Evolutionary conservation across 2,113 vertebrate species (phyloP).

Genomic region (Beaufortia kweichowensis): DNA sequence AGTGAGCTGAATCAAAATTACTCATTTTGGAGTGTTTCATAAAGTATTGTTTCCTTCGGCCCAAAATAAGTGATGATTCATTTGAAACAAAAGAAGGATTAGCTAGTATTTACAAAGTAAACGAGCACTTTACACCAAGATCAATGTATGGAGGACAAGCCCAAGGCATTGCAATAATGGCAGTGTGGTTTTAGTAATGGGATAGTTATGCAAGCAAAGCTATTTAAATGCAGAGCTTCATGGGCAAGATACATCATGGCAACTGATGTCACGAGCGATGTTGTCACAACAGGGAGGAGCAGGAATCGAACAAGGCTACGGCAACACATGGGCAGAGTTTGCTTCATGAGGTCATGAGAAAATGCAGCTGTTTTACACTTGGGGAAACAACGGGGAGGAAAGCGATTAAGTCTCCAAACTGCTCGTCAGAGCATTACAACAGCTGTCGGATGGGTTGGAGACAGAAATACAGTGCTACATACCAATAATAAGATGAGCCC

Average conservation of each 20-base stretch:
- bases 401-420: slow-evolving; percentile 14
- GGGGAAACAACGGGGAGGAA: slow-evolving; percentile 45
- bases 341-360: slow-evolving; percentile 69
- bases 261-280: slow-evolving; percentile 10
- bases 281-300: slow-evolving; percentile 44
- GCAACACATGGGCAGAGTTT: slow-evolving; percentile 59
- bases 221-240: neutral
- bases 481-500: too few relatives aligned
- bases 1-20: neutral
- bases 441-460: slow-evolving; percentile 31
- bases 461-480: slow-evolving; percentile 1
- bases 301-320: slow-evolving; percentile 35
- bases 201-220: slow-evolving; percentile 31
- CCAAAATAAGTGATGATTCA: neutral
- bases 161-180: slow-evolving; percentile 40
- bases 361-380: slow-evolving; percentile 61
- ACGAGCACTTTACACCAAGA: slow-evolving; percentile 21
- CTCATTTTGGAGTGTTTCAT: neutral
- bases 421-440: slow-evolving; percentile 12
- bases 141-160: slow-evolving; percentile 41
- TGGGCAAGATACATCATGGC: slow-evolving; percentile 7
- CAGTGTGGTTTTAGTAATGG: slow-evolving; percentile 48
- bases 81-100: neutral
- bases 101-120: slow-evolving; percentile 26
- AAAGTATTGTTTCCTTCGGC: too few relatives aligned